Evolutionary conservation across 1,140 invertebrate genomes (phyloP).

Genomic region (Drosophila novamexicana): DNA sequence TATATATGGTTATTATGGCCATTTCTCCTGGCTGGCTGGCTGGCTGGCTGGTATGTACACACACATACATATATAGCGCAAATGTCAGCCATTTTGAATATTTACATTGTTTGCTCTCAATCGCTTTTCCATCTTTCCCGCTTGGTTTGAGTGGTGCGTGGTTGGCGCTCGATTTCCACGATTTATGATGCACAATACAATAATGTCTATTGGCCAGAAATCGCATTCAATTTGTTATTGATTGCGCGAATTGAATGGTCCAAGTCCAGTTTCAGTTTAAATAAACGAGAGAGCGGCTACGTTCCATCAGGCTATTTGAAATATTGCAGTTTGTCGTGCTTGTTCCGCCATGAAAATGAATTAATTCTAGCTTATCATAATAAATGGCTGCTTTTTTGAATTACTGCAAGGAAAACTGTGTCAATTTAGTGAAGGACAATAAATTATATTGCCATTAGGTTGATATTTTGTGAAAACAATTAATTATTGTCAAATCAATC

Average conservation of each 20-base stretch:
- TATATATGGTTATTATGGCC: slow-evolving; percentile 7
- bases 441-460: no score
- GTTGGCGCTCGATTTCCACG: slow-evolving; percentile 3
- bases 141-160: slow-evolving; percentile 4
- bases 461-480: no score
- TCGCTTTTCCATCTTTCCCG: slow-evolving; percentile 28
- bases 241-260: slow-evolving; percentile 30
- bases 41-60: neutral
- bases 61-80: slow-evolving; percentile 24
- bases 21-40: neutral
- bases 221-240: slow-evolving; percentile 18
- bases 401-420: neutral
- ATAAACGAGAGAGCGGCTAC: slow-evolving; percentile 1
- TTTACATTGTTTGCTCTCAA: slow-evolving; percentile 55
- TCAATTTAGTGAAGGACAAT: no score
- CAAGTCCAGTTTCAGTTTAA: slow-evolving; percentile 25
- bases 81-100: slow-evolving; percentile 82
- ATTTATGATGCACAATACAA: slow-evolving; percentile 49
- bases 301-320: slow-evolving; percentile 18
- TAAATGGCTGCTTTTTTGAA: slow-evolving; percentile 14
- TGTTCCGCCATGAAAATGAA: neutral
- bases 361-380: neutral
- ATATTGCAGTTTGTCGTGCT: slow-evolving; percentile 26
- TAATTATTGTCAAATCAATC: no score
- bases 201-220: slow-evolving; percentile 18